phyloP scores from a whole-genome alignment of 2,888 invertebrate genomes.

The Xanthorhoe spadicearia region DNA sequence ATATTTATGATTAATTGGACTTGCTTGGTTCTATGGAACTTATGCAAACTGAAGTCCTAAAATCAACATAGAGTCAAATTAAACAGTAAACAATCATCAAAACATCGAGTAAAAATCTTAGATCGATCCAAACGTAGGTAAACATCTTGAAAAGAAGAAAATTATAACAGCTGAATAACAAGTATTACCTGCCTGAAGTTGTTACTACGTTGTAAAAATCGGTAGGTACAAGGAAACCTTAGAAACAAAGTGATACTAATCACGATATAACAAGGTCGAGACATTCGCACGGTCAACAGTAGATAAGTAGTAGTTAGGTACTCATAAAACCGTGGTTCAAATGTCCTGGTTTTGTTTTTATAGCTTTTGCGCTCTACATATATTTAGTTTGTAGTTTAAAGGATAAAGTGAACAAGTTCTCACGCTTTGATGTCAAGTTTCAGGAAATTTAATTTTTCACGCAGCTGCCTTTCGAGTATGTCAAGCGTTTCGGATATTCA shows the following conservation, averaged over 20 bases:
- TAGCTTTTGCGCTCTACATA: constrained; percentile 4
- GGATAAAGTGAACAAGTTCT: constrained; percentile 21
- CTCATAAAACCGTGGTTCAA: constrained; percentile 1
- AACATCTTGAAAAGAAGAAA: not conserved
- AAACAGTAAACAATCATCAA: no score
- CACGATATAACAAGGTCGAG: constrained; percentile 67
- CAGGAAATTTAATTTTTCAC: not conserved
- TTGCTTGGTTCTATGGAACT: not conserved
- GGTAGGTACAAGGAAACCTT: constrained; percentile 51
- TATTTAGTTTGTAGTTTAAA: not conserved
- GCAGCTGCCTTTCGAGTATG: not conserved
- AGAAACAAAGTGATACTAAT: constrained; percentile 53
- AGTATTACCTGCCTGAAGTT: constrained; percentile 41
- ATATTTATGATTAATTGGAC: not conserved
- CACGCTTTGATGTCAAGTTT: constrained; percentile 24
- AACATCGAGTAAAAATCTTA: no score
- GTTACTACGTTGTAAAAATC: constrained; percentile 37
- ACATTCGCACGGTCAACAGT: constrained; percentile 68
- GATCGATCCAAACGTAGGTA: not conserved
- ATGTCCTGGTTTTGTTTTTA: constrained; percentile 1
- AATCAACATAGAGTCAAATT: no score
- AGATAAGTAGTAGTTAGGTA: not conserved
- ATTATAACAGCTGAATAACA: not conserved
- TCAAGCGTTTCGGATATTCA: no score
- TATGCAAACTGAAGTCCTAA: no score